These are phyloP conservation scores for Chrysomela aeneicollis DNA, from an alignment of 2,888 invertebrate genomes.

Conservation along the genomic window DNA sequence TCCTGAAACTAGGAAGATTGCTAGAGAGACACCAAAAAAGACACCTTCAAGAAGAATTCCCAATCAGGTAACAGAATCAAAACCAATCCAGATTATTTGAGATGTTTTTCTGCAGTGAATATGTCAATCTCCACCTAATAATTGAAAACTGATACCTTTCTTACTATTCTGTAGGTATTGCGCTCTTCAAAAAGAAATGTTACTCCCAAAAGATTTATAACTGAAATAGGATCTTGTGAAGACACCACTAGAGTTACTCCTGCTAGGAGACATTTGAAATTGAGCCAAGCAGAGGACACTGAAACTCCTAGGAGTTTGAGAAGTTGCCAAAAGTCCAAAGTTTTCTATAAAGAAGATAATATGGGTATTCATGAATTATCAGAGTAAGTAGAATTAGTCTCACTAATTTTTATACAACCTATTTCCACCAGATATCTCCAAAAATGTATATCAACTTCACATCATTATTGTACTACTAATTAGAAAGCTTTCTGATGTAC, in stretches of 20 bases:
- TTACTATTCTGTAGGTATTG: conserved; percentile 13
- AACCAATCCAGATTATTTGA: too few relatives aligned
- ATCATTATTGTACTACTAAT: too few relatives aligned
- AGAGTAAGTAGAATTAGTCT: background rate
- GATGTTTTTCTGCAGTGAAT: too few relatives aligned
- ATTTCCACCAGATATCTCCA: too few relatives aligned
- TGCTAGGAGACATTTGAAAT: conserved; percentile 26
- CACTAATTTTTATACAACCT: too few relatives aligned
- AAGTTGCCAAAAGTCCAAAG: background rate
- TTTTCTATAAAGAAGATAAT: conserved; percentile 14
- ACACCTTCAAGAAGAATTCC: background rate
- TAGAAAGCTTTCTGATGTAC: too few relatives aligned
- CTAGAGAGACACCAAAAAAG: conserved; percentile 15
- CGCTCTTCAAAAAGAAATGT: conserved; percentile 19
- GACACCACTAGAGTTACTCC: conserved; percentile 18
- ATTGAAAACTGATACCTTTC: too few relatives aligned
- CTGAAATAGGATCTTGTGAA: conserved; percentile 10
- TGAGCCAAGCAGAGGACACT: conserved; percentile 13
- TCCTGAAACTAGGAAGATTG: conserved; percentile 9
- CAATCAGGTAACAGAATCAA: background rate
- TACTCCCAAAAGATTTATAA: conserved; percentile 26
- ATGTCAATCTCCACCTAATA: too few relatives aligned
- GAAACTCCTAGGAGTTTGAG: conserved; percentile 16
- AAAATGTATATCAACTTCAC: too few relatives aligned
- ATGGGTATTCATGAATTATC: background rate